A percentile compares a stretch with the other conserved stretches of the same genome.
Conservation (phyloP, 2,797 vertebrate genomes). For the Chloroceryle amazona region DNA sequence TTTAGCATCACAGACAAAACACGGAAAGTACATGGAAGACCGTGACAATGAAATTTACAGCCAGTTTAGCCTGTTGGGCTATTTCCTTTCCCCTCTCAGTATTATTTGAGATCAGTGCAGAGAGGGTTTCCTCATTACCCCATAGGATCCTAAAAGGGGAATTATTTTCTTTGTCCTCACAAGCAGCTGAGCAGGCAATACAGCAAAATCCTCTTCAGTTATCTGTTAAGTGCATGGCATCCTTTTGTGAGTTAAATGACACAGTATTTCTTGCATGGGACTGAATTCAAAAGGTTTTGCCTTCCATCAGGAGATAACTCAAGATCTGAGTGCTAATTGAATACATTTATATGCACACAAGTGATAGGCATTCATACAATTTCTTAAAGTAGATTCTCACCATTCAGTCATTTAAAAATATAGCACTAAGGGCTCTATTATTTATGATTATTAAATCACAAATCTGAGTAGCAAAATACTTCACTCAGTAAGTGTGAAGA, state of each 20-base stretch:
- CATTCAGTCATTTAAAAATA: conserved; percentile 75
- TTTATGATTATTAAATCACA: conserved; percentile 79
- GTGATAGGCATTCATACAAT: conserved; percentile 73
- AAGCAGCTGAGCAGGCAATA: conserved; percentile 70
- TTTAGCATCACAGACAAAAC: conserved; percentile 69
- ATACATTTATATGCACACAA: conserved; percentile 75
- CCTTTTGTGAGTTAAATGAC: conserved; percentile 76
- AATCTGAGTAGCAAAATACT: conserved; percentile 74
- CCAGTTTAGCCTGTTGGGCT: not conserved
- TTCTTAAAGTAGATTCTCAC: conserved; percentile 75
- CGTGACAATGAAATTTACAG: conserved; percentile 35
- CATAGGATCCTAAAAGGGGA: conserved; percentile 58
- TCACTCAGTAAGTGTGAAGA: conserved; percentile 56
- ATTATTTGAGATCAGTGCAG: conserved; percentile 26
- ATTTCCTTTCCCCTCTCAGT: conserved; percentile 7
- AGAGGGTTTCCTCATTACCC: conserved; percentile 63
- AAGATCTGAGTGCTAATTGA: conserved; percentile 74
- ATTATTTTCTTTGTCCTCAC: conserved; percentile 73
- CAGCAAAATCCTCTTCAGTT: conserved; percentile 73
- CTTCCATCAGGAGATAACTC: conserved; percentile 74
- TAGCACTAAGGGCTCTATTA: conserved; percentile 67
- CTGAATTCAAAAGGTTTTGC: conserved; percentile 76
- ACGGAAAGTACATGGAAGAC: conserved; percentile 34
- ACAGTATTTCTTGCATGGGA: conserved; percentile 66
- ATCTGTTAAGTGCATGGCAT: conserved; percentile 73